phyloP scores from a whole-genome alignment of 2,113 vertebrate species.

The Melanotaenia duboulayi region DNA sequence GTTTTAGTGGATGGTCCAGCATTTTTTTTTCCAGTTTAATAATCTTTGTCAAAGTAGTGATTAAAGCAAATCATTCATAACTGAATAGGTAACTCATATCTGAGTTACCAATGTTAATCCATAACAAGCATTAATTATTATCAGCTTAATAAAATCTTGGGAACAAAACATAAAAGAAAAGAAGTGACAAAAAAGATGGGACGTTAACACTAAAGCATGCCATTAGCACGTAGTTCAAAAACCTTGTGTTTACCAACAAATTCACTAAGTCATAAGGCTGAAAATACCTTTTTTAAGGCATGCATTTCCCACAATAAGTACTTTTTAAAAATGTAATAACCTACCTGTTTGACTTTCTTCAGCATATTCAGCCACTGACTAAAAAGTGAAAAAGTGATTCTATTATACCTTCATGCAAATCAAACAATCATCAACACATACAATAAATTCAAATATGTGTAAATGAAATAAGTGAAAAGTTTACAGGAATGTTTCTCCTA shows the following conservation, averaged over 20 bases:
- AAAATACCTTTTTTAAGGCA: neutral
- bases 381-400: neutral
- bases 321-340: neutral
- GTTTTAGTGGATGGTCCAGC: neutral
- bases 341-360: constrained; percentile 84
- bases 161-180: too few species aligned
- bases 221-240: neutral
- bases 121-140: too few species aligned
- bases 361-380: constrained; percentile 85
- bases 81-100: too few species aligned
- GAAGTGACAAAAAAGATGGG: too few species aligned
- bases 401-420: constrained; percentile 9
- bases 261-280: neutral
- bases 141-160: too few species aligned
- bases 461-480: neutral
- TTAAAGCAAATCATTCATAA: too few species aligned
- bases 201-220: neutral
- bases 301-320: neutral
- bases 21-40: too few species aligned
- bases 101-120: too few species aligned
- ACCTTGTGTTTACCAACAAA: neutral
- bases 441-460: neutral
- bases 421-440: neutral
- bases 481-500: neutral
- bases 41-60: too few species aligned